These are phyloP conservation scores for Brachionus koreanus DNA, from an alignment of 1,140 invertebrate genomes.

Conservation along the genomic window DNA sequence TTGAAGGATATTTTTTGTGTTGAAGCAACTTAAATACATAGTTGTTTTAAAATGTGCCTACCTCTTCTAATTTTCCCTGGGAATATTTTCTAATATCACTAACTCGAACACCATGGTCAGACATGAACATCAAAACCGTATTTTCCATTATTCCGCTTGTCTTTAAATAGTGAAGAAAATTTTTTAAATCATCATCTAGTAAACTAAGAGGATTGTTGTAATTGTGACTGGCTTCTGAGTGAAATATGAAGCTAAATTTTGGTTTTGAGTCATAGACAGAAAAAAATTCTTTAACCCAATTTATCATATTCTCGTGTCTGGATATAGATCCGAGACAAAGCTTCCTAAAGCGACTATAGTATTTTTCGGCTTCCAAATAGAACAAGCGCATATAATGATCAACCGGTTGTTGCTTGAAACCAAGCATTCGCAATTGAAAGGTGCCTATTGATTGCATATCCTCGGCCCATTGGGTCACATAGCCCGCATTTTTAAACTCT, in stretches of 20 bases:
- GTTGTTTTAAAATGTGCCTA: background rate
- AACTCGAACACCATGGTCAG: conserved; percentile 78
- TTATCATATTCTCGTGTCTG: conserved; percentile 68
- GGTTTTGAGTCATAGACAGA: conserved; percentile 64
- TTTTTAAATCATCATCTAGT: conserved; percentile 69
- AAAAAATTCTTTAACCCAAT: conserved; percentile 66
- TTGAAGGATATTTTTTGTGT: no score
- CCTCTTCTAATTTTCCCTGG: conserved; percentile 79
- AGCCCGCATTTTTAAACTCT: conserved; percentile 62
- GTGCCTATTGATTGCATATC: conserved; percentile 78
- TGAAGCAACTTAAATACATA: no score
- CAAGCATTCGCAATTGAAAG: conserved; percentile 83
- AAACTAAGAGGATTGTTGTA: conserved; percentile 72
- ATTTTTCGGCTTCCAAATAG: conserved; percentile 64
- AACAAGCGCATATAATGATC: conserved; percentile 84
- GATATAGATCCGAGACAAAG: conserved; percentile 74
- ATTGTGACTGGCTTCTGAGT: conserved; percentile 80
- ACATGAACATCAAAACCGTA: conserved; percentile 76
- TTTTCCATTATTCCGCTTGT: conserved; percentile 66
- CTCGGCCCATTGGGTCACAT: conserved; percentile 75
- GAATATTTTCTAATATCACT: conserved; percentile 71
- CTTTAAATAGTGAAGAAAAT: conserved; percentile 63
- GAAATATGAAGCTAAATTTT: conserved; percentile 79
- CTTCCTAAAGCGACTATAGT: conserved; percentile 46
- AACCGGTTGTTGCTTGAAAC: conserved; percentile 76